A percentile compares a stretch with the other conserved stretches of the same genome.
Evolutionary conservation across 1,140 invertebrate genomes (phyloP).

Genomic region (Apis dorsata): DNA sequence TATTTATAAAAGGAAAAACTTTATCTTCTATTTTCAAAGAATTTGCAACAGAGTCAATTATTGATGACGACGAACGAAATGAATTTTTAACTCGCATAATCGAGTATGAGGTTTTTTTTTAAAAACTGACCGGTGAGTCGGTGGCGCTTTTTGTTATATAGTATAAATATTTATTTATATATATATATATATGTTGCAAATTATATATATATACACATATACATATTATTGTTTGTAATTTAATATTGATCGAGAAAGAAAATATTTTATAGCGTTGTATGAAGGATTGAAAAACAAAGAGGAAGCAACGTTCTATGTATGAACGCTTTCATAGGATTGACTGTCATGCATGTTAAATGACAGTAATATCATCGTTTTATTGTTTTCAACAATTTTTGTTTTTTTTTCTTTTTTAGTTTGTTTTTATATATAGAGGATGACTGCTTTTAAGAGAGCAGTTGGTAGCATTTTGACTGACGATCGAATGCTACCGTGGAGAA

Average conservation of each 20-base stretch:
- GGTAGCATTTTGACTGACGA: not conserved
- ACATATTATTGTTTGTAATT: slow-evolving; percentile 53
- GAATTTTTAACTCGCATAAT: slow-evolving; percentile 1
- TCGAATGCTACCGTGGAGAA: not conserved
- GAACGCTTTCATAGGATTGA: not conserved
- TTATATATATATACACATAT: slow-evolving; percentile 52
- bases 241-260: slow-evolving; percentile 28
- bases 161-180: slow-evolving; percentile 63
- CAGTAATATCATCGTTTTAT: slow-evolving; percentile 30
- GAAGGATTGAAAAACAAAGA: not conserved
- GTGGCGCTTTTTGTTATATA: slow-evolving; percentile 45
- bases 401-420: not conserved
- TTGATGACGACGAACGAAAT: not conserved
- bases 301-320: not conserved
- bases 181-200: slow-evolving; percentile 47
- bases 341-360: slow-evolving; percentile 13
- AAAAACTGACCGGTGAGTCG: not conserved
- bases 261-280: not conserved
- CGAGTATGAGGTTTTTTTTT: slow-evolving; percentile 11
- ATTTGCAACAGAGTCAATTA: not conserved
- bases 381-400: slow-evolving; percentile 47
- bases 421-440: slow-evolving; percentile 6
- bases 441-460: not conserved
- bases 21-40: slow-evolving; percentile 16
- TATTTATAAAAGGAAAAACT: slow-evolving; percentile 51